Percentiles rank a stretch among this genome's conserved stretches.
Conservation (phyloP, 2,888 invertebrate genomes). For the Biston betularia region DNA sequence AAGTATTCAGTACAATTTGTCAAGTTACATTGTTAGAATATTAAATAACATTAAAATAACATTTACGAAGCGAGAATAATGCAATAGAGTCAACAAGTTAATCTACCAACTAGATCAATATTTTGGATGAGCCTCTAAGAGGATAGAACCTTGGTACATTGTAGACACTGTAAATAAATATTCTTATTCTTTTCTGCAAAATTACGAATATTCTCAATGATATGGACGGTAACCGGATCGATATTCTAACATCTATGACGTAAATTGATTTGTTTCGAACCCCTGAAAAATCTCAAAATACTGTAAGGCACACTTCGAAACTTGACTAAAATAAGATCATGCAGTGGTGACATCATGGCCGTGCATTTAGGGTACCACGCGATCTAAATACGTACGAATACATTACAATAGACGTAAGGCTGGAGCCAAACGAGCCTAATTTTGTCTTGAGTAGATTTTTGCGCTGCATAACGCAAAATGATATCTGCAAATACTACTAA, state of each 20-base stretch:
- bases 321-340: conserved; percentile 58
- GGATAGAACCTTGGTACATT: conserved; percentile 25
- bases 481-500: too few species aligned
- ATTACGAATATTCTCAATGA: conserved; percentile 30
- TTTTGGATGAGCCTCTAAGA: conserved; percentile 41
- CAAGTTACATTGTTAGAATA: conserved; percentile 60
- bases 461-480: too few species aligned
- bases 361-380: conserved; percentile 36
- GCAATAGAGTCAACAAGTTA: conserved; percentile 52
- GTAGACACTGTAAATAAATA: conserved; percentile 12
- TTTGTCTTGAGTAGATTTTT: too few species aligned
- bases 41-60: conserved; percentile 63
- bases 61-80: conserved; percentile 54
- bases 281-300: conserved; percentile 42
- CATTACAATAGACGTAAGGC: conserved; percentile 19
- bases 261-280: conserved; percentile 31
- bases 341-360: conserved; percentile 51
- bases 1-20: conserved; percentile 62
- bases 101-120: conserved; percentile 27
- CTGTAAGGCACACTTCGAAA: conserved; percentile 51
- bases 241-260: conserved; percentile 33
- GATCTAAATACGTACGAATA: conserved; percentile 31
- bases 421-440: too few species aligned
- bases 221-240: conserved; percentile 38
- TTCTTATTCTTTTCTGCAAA: neutral